phyloP scores from a whole-genome alignment of 2,888 invertebrate genomes.

The Cryptocephalus moraei region DNA sequence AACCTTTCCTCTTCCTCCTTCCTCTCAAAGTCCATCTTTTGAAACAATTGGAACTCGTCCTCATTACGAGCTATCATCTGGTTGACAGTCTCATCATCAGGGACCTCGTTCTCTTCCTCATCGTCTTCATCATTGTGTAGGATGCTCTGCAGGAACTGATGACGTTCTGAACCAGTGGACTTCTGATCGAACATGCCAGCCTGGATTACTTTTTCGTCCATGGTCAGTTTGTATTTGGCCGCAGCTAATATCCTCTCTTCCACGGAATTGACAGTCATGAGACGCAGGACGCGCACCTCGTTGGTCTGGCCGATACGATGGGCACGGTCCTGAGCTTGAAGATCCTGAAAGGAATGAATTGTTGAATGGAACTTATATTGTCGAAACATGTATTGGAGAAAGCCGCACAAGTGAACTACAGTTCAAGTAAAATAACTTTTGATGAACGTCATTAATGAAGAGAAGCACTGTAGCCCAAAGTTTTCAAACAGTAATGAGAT shows the following conservation, averaged over 20 bases:
- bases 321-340: conserved; percentile 99
- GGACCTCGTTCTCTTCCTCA: conserved; percentile 94
- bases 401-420: too few species aligned
- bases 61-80: conserved; percentile 97
- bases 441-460: too few species aligned
- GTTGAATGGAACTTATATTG: too few species aligned
- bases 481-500: too few species aligned
- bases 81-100: conserved; percentile 97
- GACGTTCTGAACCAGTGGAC: conserved; percentile 92
- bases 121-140: conserved; percentile 90
- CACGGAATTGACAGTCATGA: conserved; percentile 98
- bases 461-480: too few species aligned
- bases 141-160: conserved; percentile 91
- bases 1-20: conserved; percentile 62
- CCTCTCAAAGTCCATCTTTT: conserved; percentile 86
- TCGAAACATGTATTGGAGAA: too few species aligned
- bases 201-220: conserved; percentile 99
- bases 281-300: conserved; percentile 90
- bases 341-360: conserved; percentile 50
- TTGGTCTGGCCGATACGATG: conserved; percentile 99
- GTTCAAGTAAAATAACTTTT: too few species aligned
- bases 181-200: conserved; percentile 99
- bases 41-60: conserved; percentile 88
- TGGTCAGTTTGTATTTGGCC: conserved; percentile 94
- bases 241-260: conserved; percentile 97